These are phyloP conservation scores for Pipistrellus nathusii DNA, from an alignment of 2,797 vertebrate genomes.

Conservation along the genomic window DNA sequence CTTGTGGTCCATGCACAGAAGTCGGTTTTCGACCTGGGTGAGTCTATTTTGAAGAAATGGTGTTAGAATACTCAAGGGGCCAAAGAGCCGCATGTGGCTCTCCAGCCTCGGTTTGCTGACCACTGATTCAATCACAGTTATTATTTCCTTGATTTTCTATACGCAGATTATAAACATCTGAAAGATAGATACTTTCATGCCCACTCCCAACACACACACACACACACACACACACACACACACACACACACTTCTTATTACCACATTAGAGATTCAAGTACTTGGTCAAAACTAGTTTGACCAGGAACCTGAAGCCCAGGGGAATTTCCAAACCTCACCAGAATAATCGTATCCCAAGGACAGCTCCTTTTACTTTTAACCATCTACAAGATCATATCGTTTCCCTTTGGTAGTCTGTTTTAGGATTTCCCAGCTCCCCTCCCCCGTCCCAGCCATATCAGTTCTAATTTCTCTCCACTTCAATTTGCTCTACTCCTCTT, in stretches of 20 bases:
- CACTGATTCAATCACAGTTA: neutral
- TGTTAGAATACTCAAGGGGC: too few relatives aligned
- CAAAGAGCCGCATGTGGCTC: too few relatives aligned
- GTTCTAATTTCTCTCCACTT: conserved; percentile 18
- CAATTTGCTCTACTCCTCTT: neutral
- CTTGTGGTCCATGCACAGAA: too few relatives aligned
- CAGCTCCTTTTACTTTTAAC: neutral
- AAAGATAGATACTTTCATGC: neutral
- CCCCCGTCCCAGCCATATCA: neutral
- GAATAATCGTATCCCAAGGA: neutral
- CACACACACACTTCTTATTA: neutral
- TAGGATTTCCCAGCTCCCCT: neutral
- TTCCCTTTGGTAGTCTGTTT: neutral
- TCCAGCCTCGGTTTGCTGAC: too few relatives aligned
- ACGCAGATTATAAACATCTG: neutral
- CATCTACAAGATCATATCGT: neutral
- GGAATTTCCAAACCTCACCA: neutral
- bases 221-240: too few relatives aligned
- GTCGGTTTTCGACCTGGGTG: too few relatives aligned
- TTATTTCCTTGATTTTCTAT: neutral
- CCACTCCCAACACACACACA: neutral
- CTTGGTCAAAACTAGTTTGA: neutral
- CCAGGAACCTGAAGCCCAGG: neutral
- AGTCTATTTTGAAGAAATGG: too few relatives aligned
- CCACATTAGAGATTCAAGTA: neutral